Evolutionary conservation across 2,113 vertebrate species (phyloP).

Genomic region (Platysteira castanea): DNA sequence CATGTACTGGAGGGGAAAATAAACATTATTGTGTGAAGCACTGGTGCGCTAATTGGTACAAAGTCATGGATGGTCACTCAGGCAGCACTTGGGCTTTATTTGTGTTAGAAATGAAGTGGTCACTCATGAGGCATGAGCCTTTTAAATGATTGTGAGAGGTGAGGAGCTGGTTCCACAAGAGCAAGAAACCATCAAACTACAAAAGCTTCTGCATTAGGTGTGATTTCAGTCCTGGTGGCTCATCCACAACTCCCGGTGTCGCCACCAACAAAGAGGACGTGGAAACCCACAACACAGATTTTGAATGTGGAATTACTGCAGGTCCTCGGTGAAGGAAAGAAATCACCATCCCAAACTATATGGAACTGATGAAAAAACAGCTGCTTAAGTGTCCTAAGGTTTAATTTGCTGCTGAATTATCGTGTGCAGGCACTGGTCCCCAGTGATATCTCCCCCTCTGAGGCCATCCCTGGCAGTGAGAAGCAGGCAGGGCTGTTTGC

Average conservation of each 20-base stretch:
- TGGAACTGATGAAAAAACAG: background rate
- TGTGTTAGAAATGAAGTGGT: background rate
- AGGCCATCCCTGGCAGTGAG: background rate
- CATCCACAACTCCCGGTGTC: background rate
- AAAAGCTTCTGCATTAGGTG: background rate
- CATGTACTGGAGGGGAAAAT: accelerated
- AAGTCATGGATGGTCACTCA: accelerated
- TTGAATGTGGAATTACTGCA: background rate
- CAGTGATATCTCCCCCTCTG: background rate
- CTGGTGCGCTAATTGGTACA: background rate
- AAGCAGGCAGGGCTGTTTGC: background rate
- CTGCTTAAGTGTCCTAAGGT: background rate
- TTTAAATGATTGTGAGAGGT: accelerated
- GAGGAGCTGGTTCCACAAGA: background rate
- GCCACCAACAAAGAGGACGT: background rate
- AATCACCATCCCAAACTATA: background rate
- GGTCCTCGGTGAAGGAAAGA: background rate
- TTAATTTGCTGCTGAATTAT: background rate
- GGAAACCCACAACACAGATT: background rate
- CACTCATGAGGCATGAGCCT: background rate
- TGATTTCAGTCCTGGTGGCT: accelerated
- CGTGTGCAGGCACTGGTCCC: background rate
- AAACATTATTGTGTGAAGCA: accelerated
- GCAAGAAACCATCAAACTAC: background rate
- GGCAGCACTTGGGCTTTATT: background rate